Percentiles rank a stretch among this genome's conserved stretches.
These are phyloP conservation scores for Pasiphila rectangulata DNA, from an alignment of 2,888 invertebrate genomes.

Conservation along the genomic window DNA sequence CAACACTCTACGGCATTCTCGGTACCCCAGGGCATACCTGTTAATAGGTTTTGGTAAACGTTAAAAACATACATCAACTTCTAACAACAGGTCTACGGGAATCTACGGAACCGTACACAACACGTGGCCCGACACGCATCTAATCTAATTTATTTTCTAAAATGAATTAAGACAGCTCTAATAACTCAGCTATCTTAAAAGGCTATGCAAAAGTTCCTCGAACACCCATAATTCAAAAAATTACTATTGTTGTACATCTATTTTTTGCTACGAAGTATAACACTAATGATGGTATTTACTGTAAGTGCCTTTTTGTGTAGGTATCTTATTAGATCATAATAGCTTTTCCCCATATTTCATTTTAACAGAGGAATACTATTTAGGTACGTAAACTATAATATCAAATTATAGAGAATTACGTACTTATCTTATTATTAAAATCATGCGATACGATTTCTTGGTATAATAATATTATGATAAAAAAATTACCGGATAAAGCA, in stretches of 20 bases:
- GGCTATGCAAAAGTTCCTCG: neutral
- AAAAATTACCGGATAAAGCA: too few relatives aligned
- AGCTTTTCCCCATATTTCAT: conserved; percentile 19
- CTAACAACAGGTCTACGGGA: too few relatives aligned
- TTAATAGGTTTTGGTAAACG: too few relatives aligned
- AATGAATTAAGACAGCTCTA: too few relatives aligned
- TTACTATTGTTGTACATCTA: conserved; percentile 25
- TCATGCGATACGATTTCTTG: neutral
- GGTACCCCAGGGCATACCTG: too few relatives aligned
- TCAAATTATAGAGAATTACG: conserved; percentile 5
- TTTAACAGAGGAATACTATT: conserved; percentile 6
- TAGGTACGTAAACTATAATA: too few relatives aligned
- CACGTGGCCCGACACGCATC: too few relatives aligned
- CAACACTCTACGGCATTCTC: too few relatives aligned
- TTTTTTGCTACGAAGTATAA: conserved; percentile 24
- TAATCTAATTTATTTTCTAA: too few relatives aligned
- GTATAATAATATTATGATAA: too few relatives aligned
- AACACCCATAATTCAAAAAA: conserved; percentile 10
- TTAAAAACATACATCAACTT: too few relatives aligned
- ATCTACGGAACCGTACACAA: too few relatives aligned
- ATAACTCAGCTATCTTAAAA: conserved; percentile 2
- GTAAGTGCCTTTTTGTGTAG: conserved; percentile 30
- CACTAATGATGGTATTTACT: conserved; percentile 30
- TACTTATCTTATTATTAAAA: neutral
- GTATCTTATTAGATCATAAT: conserved; percentile 31